phyloP scores from a whole-genome alignment of 2,888 invertebrate species.

The Eulithis prunata region DNA sequence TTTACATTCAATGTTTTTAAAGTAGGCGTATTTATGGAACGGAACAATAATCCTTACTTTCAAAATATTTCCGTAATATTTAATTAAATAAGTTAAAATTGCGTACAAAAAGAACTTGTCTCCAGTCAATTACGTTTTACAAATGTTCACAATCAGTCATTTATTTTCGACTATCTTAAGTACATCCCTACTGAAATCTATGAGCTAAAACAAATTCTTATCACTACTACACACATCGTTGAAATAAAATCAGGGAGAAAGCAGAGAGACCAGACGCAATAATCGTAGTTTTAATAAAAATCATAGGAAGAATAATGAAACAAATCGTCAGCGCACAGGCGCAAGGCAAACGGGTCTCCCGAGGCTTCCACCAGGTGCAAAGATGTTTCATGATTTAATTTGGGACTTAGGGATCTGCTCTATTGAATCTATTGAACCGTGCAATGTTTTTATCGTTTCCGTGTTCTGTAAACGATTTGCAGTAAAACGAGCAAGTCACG shows the following conservation, averaged over 20 bases:
- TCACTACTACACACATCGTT: background rate
- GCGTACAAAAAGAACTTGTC: too few species aligned
- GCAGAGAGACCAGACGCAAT: conserved; percentile 38
- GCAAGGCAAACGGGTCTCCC: conserved; percentile 61
- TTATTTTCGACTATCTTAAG: too few species aligned
- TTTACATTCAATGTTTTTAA: conserved; percentile 48
- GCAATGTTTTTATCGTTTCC: conserved; percentile 73
- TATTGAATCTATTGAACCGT: conserved; percentile 80
- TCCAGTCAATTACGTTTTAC: too few species aligned
- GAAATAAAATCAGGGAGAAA: background rate
- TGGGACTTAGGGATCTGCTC: conserved; percentile 82
- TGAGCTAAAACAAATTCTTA: too few species aligned
- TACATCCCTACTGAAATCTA: too few species aligned
- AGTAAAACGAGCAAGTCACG: conserved; percentile 20
- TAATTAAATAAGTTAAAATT: too few species aligned
- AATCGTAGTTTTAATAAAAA: conserved; percentile 52
- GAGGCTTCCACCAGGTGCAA: conserved; percentile 75
- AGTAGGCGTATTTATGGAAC: conserved; percentile 2
- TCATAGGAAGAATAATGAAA: conserved; percentile 67
- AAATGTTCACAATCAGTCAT: too few species aligned
- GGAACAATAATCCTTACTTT: background rate
- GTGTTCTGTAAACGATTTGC: conserved; percentile 50
- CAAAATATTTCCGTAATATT: background rate
- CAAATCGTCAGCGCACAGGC: conserved; percentile 63
- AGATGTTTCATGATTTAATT: conserved; percentile 83